These are phyloP conservation scores for Eilema sororculum DNA, from an alignment of 2,888 invertebrate species.

Conservation along the genomic window DNA sequence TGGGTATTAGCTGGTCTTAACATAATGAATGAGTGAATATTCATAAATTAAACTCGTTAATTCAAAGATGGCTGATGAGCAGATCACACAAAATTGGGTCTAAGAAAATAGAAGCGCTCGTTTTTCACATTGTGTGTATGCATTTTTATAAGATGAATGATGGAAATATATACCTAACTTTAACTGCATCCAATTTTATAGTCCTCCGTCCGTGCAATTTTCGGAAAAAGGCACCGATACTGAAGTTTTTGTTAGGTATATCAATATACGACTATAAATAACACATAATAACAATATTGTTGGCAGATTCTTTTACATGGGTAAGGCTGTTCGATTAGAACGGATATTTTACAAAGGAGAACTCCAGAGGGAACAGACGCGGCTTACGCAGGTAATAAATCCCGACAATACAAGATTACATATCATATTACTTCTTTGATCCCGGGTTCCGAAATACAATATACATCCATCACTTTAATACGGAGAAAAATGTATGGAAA, in stretches of 20 bases:
- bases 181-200: not conserved
- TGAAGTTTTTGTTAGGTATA: not conserved
- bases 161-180: not conserved
- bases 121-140: too few species aligned
- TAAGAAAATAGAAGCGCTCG: too few species aligned
- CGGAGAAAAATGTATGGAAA: not conserved
- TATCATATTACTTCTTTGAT: not conserved
- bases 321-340: conserved; percentile 79
- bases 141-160: not conserved
- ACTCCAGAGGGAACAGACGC: conserved; percentile 76
- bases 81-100: too few species aligned
- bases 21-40: too few species aligned
- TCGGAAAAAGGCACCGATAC: not conserved
- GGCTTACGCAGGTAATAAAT: conserved; percentile 74
- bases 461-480: not conserved
- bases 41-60: not conserved
- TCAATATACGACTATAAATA: not conserved
- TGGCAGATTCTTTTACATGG: conserved; percentile 81
- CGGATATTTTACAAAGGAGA: conserved; percentile 79
- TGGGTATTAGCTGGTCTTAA: not conserved
- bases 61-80: too few species aligned
- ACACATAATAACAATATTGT: conserved; percentile 1
- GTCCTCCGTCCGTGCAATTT: not conserved
- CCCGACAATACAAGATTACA: not conserved
- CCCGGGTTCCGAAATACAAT: not conserved